Percentiles rank a stretch among this genome's conserved stretches.
These are phyloP conservation scores for Aspiorhynchus laticeps DNA, from an alignment of 2,113 vertebrate species.

Conservation along the genomic window DNA sequence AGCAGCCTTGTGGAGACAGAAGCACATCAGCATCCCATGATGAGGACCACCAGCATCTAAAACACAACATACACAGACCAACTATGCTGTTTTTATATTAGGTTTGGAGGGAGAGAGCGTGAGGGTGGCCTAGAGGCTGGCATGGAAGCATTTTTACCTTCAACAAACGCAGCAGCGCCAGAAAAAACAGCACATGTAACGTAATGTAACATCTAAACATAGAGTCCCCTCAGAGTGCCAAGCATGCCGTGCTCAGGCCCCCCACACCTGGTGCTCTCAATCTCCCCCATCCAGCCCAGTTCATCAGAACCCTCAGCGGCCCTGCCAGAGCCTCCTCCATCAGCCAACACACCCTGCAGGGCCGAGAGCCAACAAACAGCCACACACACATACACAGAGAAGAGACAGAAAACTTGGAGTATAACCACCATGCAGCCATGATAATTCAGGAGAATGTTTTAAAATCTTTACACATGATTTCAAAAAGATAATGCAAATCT, in stretches of 20 bases:
- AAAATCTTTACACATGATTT: background rate
- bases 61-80: slow-evolving; percentile 13
- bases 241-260: slow-evolving; percentile 65
- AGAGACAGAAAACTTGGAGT: background rate
- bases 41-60: slow-evolving; percentile 20
- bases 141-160: slow-evolving; percentile 41
- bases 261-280: slow-evolving; percentile 74
- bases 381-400: slow-evolving; percentile 23
- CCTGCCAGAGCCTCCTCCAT: slow-evolving; percentile 71
- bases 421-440: background rate
- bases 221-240: slow-evolving; percentile 67
- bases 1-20: background rate
- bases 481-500: background rate
- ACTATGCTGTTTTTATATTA: background rate
- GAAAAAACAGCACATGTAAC: slow-evolving; percentile 75
- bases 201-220: slow-evolving; percentile 76
- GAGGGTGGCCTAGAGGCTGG: slow-evolving; percentile 49
- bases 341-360: slow-evolving; percentile 57
- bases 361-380: slow-evolving; percentile 38
- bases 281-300: slow-evolving; percentile 61
- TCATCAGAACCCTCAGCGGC: slow-evolving; percentile 43
- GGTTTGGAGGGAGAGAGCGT: background rate
- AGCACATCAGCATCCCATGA: background rate
- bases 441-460: slow-evolving; percentile 9
- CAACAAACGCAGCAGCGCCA: slow-evolving; percentile 53